Evolutionary conservation across 2,113 vertebrate species (phyloP).

Genomic region (Jaculus jaculus): DNA sequence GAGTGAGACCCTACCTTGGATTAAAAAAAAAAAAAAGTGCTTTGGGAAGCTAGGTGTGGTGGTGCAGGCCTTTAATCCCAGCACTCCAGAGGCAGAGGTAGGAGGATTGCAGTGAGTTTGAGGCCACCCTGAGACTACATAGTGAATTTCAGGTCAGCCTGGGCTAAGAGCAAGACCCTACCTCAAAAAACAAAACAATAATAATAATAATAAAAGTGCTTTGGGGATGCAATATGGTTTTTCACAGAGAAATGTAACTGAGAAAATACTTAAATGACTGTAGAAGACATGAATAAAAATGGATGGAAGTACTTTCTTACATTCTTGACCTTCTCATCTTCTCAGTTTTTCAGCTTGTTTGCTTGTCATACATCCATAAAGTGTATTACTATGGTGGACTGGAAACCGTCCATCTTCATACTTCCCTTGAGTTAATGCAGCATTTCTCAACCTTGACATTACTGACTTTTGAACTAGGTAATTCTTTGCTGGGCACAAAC

Average conservation of each 20-base stretch:
- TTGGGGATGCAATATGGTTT: neutral
- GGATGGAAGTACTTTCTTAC: conserved; percentile 3
- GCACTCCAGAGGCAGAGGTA: no score
- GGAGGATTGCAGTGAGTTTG: no score
- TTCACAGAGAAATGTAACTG: neutral
- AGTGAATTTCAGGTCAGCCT: no score
- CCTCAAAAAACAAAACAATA: no score
- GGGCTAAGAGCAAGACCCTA: no score
- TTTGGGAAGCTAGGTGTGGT: no score
- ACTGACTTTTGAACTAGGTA: neutral
- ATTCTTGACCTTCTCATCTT: neutral
- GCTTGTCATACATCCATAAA: neutral
- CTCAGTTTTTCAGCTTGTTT: neutral
- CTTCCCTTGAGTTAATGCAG: neutral
- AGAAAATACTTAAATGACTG: conserved; percentile 8
- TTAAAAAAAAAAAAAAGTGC: no score
- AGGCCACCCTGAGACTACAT: no score
- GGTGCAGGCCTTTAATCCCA: no score
- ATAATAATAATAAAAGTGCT: neutral
- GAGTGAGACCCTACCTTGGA: no score
- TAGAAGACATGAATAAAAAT: neutral
- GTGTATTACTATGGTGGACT: neutral
- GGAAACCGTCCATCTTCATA: neutral
- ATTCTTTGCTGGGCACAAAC: neutral
- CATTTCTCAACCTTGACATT: neutral